phyloP scores from a whole-genome alignment of 2,113 vertebrate genomes.

The Ceyx margarethae region DNA sequence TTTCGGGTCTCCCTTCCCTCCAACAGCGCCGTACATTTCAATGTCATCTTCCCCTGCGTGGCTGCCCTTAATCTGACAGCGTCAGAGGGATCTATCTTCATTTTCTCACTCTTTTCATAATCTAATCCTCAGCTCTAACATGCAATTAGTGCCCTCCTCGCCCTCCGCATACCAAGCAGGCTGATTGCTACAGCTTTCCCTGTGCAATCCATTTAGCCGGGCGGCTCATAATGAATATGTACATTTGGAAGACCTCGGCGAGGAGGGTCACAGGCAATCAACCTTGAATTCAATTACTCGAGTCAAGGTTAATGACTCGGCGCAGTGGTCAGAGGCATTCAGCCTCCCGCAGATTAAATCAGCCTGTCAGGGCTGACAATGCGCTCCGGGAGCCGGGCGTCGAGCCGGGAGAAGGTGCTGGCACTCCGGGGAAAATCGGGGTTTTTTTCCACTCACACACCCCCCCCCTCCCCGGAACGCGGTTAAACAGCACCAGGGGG shows the following conservation, averaged over 20 bases:
- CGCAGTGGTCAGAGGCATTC: slow-evolving; percentile 94
- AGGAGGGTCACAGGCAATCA: slow-evolving; percentile 99
- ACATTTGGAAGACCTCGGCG: slow-evolving; percentile 91
- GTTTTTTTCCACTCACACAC: neutral
- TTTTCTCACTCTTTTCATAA: slow-evolving; percentile 99
- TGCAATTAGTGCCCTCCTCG: slow-evolving; percentile 98
- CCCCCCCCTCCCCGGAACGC: slow-evolving; percentile 71
- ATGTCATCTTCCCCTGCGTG: slow-evolving; percentile 75
- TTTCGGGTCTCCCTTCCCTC: slow-evolving; percentile 68
- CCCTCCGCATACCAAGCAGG: slow-evolving; percentile 86
- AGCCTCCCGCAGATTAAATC: slow-evolving; percentile 91
- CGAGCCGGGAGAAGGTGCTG: slow-evolving; percentile 80
- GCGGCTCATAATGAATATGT: slow-evolving; percentile 97
- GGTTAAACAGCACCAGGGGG: slow-evolving; percentile 67
- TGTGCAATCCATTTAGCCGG: slow-evolving; percentile 97
- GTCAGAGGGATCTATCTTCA: slow-evolving; percentile 98
- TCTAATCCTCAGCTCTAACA: slow-evolving; percentile 98
- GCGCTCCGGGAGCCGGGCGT: slow-evolving; percentile 73
- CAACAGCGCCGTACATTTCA: slow-evolving; percentile 84
- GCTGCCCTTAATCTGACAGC: slow-evolving; percentile 98
- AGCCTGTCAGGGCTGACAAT: slow-evolving; percentile 90
- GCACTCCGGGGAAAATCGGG: slow-evolving; percentile 60
- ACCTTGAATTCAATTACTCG: slow-evolving; percentile 99
- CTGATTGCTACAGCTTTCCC: slow-evolving; percentile 92
- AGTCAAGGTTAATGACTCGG: slow-evolving; percentile 99